These are phyloP conservation scores for Hozukius guyotensis DNA, from an alignment of 2,797 vertebrate species.

Conservation along the genomic window DNA sequence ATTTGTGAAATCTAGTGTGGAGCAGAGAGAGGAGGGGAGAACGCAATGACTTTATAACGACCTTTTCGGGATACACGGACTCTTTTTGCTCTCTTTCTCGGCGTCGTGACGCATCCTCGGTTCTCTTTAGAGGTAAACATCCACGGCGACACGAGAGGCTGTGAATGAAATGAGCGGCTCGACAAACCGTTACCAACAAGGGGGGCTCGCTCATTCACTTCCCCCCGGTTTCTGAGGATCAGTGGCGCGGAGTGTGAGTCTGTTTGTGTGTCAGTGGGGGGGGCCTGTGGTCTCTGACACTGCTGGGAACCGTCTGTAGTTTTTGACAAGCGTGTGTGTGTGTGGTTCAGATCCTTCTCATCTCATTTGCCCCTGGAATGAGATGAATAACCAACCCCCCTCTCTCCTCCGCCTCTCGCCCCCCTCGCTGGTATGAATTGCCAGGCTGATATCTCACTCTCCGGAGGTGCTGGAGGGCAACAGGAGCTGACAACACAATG, in stretches of 20 bases:
- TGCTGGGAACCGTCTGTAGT: constrained; percentile 50
- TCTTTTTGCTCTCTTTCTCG: constrained; percentile 25
- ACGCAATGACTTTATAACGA: constrained; percentile 41
- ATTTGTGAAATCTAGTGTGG: constrained; percentile 7
- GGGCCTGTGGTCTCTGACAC: constrained; percentile 42
- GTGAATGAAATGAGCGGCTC: constrained; percentile 16
- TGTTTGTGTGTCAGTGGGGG: constrained; percentile 12
- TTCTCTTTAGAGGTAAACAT: constrained; percentile 37
- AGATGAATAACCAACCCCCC: constrained; percentile 52
- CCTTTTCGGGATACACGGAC: constrained; percentile 32
- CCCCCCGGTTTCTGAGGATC: constrained; percentile 27
- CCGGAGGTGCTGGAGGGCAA: constrained; percentile 56
- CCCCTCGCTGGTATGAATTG: constrained; percentile 63
- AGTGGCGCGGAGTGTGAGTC: constrained; percentile 18
- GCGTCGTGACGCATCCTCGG: background rate
- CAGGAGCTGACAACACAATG: constrained; percentile 74
- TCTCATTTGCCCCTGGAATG: constrained; percentile 67
- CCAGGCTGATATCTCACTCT: constrained; percentile 68
- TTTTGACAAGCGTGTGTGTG: constrained; percentile 44
- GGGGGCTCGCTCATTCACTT: constrained; percentile 6
- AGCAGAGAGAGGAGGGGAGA: constrained; percentile 12
- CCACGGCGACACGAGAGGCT: background rate
- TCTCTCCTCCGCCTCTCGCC: background rate
- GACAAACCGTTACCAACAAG: constrained; percentile 13
- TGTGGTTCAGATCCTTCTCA: constrained; percentile 60